phyloP scores from a whole-genome alignment of 2,113 vertebrate species.

The Periophthalmodon schlosseri region DNA sequence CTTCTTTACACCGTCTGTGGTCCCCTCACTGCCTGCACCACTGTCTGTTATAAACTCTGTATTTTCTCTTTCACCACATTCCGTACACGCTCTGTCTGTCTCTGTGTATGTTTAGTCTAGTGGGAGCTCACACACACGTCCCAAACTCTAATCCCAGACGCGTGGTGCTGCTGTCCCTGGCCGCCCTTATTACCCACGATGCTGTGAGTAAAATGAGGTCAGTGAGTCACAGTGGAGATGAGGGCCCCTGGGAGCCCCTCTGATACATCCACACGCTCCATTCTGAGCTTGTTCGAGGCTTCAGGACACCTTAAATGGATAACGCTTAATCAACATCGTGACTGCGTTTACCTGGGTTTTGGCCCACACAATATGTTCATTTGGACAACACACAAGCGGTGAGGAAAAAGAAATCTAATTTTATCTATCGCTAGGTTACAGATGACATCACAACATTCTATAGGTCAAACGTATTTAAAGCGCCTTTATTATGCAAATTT shows the following conservation, averaged over 20 bases:
- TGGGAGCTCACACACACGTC: neutral
- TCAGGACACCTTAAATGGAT: constrained; percentile 64
- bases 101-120: neutral
- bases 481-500: too few relatives aligned
- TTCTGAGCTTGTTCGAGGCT: constrained; percentile 35
- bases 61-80: neutral
- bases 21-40: neutral
- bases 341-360: constrained; percentile 32
- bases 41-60: neutral
- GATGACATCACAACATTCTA: too few relatives aligned
- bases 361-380: neutral
- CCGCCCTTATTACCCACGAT: constrained; percentile 68
- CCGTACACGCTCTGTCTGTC: neutral
- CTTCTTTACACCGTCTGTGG: too few relatives aligned
- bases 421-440: too few relatives aligned
- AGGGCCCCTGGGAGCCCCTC: constrained; percentile 56
- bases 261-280: constrained; percentile 65
- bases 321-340: constrained; percentile 45
- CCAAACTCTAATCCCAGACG: constrained; percentile 19
- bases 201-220: constrained; percentile 69
- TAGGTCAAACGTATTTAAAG: too few relatives aligned
- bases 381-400: neutral
- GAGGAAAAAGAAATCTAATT: too few relatives aligned
- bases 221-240: constrained; percentile 66
- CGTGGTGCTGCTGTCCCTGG: constrained; percentile 43